Evolutionary conservation across 1,140 invertebrate species (phyloP), one percentile per base, ranked within the genome.

Genomic region (Mercenaria mercenaria): DNA sequence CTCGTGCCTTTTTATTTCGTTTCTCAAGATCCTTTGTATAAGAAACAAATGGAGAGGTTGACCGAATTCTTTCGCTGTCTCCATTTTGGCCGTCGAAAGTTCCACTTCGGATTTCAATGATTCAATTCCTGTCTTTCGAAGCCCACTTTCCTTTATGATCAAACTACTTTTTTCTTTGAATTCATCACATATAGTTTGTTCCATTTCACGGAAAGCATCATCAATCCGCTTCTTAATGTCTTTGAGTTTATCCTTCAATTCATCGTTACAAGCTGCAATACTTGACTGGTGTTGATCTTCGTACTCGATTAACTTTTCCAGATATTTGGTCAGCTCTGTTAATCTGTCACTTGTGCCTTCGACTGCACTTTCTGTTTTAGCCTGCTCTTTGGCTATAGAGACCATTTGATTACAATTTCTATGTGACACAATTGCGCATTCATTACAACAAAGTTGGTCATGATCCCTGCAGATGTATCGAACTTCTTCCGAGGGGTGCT

Each of bases 381-480:
- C 37, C 37, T 6, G 4, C 23, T 41, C 69, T 20, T 39, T 41
- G 10, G 18, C 4, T 39, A 74, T 41, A 23, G 69, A 10, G 8
- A 74, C 69, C 34, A 74, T 39, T 34, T 41, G 34, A 39, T 39
- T n/a, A n/a, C 72, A 76, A 29, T 76, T 47, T 26, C 72, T 76
- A 23, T 76, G 72, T 8, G n/a, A 6, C 3, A 43, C 23, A 6
- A 76, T 50, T 6, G 72, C 72, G 39, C 72, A 76, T 76, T 76
- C 41, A 50, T 47, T 76, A 23, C 72, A 76, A 50, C 72, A 76
- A 13, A 76, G n/a, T 23, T 76, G 72, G 26, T 76, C 72, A 76
- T 76, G 72, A 50, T 76, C 72, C 39, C 47, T 76, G 41, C 72
- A 76, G 0, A 76, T 26, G n/a, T 76, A 76, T 3, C 26, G 37